Evolutionary conservation across 2,113 vertebrate species (phyloP).

Genomic region (Neolamprologus brichardi): DNA sequence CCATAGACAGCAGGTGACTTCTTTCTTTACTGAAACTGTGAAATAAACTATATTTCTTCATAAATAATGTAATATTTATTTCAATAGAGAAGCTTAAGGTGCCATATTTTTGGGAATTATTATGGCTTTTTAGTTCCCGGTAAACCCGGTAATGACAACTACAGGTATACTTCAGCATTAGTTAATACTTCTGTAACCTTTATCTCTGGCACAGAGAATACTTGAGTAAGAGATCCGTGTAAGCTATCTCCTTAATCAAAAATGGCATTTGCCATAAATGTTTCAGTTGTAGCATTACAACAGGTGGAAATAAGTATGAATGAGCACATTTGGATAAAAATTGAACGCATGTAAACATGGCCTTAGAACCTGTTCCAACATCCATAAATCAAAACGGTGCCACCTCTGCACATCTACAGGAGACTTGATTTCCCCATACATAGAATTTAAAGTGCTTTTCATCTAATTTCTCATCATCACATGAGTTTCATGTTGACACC

Average conservation of each 20-base stretch:
- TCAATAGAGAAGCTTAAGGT: neutral
- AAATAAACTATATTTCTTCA: neutral
- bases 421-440: neutral
- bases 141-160: neutral
- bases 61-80: neutral
- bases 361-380: neutral
- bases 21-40: neutral
- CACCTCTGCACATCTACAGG: neutral
- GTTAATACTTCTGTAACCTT: neutral
- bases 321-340: neutral
- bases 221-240: neutral
- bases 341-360: neutral
- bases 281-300: neutral
- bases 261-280: neutral
- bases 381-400: neutral
- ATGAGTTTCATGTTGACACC: neutral
- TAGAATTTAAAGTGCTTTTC: conserved; percentile 31
- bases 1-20: neutral
- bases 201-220: neutral
- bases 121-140: neutral
- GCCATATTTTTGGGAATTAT: neutral
- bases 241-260: neutral
- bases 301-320: neutral
- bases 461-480: neutral
- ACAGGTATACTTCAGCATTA: neutral